Conservation (phyloP, 2,888 invertebrate genomes). For the Eupithecia subfuscata region DNA sequence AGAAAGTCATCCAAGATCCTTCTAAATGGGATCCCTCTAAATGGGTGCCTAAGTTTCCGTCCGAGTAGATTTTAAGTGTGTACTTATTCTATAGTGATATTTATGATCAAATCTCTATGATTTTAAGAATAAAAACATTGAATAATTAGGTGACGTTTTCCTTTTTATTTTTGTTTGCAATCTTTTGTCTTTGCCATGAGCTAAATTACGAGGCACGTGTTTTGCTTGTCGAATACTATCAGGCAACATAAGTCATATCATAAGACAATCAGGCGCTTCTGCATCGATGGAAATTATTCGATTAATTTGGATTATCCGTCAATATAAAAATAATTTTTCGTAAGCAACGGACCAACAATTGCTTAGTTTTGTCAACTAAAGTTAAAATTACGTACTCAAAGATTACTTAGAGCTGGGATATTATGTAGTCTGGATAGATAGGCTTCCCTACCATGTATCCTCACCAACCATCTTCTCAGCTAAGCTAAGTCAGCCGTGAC, state of each 20-base stretch:
- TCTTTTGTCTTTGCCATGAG: neutral
- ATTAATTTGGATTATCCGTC: neutral
- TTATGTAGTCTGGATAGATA: neutral
- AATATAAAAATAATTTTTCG: neutral
- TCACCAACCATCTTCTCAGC: neutral
- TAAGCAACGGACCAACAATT: neutral
- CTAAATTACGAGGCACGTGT: neutral
- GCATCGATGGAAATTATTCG: neutral
- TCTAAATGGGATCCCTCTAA: constrained; percentile 10
- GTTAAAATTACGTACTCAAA: neutral
- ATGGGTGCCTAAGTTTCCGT: constrained; percentile 1
- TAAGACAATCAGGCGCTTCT: neutral
- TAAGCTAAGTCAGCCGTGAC: neutral
- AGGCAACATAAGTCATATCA: neutral
- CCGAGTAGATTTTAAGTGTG: neutral
- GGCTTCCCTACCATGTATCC: neutral
- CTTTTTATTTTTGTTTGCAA: neutral
- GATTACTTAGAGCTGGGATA: too few species aligned
- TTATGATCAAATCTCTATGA: neutral
- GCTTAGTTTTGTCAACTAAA: neutral
- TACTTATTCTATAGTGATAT: neutral
- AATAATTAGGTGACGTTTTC: neutral
- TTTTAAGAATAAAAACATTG: neutral
- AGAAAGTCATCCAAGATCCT: constrained; percentile 16
- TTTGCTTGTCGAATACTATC: neutral